These are phyloP conservation scores for Gryon sp. DNA, from an alignment of 1,140 invertebrate genomes.

Conservation along the genomic window DNA sequence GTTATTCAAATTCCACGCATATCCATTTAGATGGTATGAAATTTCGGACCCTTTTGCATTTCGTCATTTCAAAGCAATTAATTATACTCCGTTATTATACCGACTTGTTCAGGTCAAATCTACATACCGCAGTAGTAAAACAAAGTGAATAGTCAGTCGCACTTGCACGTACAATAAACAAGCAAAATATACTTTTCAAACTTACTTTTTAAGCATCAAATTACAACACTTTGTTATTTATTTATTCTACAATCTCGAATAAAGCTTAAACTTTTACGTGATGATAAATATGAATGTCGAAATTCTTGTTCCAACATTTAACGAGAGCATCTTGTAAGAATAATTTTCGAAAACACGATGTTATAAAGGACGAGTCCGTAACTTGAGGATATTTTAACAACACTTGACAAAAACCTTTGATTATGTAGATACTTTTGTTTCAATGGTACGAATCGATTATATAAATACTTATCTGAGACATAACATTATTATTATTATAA, in stretches of 20 bases:
- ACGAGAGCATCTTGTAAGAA: background rate
- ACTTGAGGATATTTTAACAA: too few species aligned
- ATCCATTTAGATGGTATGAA: slow-evolving; percentile 58
- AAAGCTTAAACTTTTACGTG: background rate
- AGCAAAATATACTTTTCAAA: slow-evolving; percentile 17
- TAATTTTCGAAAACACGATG: too few species aligned
- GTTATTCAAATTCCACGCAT: slow-evolving; percentile 71
- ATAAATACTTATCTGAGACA: slow-evolving; percentile 21
- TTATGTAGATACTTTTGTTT: too few species aligned
- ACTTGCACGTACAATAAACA: slow-evolving; percentile 36
- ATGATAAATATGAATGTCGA: slow-evolving; percentile 22
- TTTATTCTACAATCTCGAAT: background rate
- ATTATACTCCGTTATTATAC: slow-evolving; percentile 62
- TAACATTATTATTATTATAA: too few species aligned
- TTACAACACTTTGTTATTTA: slow-evolving; percentile 29
- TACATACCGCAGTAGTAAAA: slow-evolving; percentile 62
- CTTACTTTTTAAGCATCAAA: slow-evolving; percentile 24
- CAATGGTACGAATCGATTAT: slow-evolving; percentile 12
- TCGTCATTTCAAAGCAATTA: slow-evolving; percentile 62
- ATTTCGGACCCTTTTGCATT: slow-evolving; percentile 62
- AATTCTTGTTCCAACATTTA: background rate
- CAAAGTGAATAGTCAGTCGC: slow-evolving; percentile 57
- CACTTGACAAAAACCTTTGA: too few species aligned
- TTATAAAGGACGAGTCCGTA: too few species aligned
- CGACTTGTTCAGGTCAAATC: slow-evolving; percentile 59